These are phyloP conservation scores for Micronycteris hirsuta DNA, from an alignment of 2,113 vertebrate species.

Conservation along the genomic window DNA sequence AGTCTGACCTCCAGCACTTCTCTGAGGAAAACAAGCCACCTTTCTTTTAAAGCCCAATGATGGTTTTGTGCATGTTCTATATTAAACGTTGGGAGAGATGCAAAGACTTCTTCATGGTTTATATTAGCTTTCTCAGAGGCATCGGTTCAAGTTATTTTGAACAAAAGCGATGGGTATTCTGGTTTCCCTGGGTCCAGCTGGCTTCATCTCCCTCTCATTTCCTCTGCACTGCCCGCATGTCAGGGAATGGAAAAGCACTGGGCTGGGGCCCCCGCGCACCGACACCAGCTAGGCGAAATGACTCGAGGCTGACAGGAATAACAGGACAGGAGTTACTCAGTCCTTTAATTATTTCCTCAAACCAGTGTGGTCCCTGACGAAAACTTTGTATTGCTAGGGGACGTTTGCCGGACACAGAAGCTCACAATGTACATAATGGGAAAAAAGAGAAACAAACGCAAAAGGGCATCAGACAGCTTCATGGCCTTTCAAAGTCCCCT, in stretches of 20 bases:
- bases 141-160: neutral
- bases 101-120: constrained; percentile 28
- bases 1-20: neutral
- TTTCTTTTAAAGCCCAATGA: neutral
- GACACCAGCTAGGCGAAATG: neutral
- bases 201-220: neutral
- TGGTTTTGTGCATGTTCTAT: constrained; percentile 9
- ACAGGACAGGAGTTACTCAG: neutral
- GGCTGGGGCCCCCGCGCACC: neutral
- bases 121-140: constrained; percentile 42
- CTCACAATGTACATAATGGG: neutral
- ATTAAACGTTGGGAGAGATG: neutral
- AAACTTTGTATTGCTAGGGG: neutral
- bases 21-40: neutral
- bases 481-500: neutral
- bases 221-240: neutral
- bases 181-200: neutral
- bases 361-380: neutral
- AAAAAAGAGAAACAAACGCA: neutral
- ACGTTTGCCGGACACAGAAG: neutral
- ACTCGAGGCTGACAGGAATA: neutral
- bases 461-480: neutral
- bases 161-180: neutral
- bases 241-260: neutral
- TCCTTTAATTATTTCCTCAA: constrained; percentile 25